Evolutionary conservation across 2,797 vertebrate genomes (phyloP), one percentile per base, ranked within the genome.

Genomic region (Rhinogobio ventralis): DNA sequence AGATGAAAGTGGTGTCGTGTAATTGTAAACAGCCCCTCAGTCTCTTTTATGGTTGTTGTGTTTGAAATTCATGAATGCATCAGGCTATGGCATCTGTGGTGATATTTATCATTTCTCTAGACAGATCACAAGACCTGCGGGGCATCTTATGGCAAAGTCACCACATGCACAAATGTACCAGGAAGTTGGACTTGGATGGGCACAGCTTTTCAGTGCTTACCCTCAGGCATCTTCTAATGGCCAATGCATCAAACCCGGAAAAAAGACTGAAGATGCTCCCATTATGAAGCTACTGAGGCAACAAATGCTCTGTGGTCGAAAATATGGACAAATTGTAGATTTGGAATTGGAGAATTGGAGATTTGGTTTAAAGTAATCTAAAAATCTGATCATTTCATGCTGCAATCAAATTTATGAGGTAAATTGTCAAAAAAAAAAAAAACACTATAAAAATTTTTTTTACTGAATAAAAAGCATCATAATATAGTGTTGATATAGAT

Each of bases 201-300:
- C 25, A 71, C 42, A 69, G 51, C 57, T 75, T 66, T 79, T 79
- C 53, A 60, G 51, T 80, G 36, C 30, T 77, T 51, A 85, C 79
- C 84, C 83, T 73, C 46, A 53, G 66, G 68, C 42, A 49, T 62
- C 66, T 60, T 49, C n/a, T 69, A 83, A 86, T 33, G 72, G 62
- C 15, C 82, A 85, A 33, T 7, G 79, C 73, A 74, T 84, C 80
- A 75, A 82, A 79, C 46, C 33, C n/a, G 62, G 33, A 42, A 72
- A 46, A 23, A 69, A 23, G 36, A 69, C 64, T 36, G 33, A 85
- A 75, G 45, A 77, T 42, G 39, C 8, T 67, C 9, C 28, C 75
- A 69, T 53, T 82, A 71, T 87, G 3, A 72, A 79, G 55, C 75
- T 84, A 77, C 73, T 28, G 66, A 64, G 23, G 55, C 75, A 11